These are phyloP conservation scores for Pteruthius melanotis DNA, from an alignment of 2,113 vertebrate species.

Conservation along the genomic window DNA sequence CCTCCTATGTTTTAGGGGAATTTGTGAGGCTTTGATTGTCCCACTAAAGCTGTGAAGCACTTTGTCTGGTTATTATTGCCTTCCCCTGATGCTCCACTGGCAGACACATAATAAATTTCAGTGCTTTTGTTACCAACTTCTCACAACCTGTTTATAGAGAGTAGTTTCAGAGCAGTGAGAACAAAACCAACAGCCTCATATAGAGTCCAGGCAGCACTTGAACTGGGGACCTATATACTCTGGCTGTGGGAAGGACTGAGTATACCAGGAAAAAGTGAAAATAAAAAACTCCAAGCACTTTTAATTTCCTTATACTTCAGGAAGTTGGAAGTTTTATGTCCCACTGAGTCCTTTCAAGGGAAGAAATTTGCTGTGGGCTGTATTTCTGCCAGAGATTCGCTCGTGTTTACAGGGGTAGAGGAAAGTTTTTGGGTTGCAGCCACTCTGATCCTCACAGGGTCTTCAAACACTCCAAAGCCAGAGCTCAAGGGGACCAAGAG, in stretches of 20 bases:
- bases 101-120: conserved; percentile 40
- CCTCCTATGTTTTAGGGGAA: conserved; percentile 45
- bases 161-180: neutral
- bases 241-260: neutral
- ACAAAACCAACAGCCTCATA: conserved; percentile 26
- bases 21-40: conserved; percentile 57
- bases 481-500: neutral
- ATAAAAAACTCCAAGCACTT: neutral
- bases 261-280: neutral
- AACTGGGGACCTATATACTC: neutral
- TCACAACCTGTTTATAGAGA: conserved; percentile 35
- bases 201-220: neutral
- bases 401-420: neutral
- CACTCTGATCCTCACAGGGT: neutral
- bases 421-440: neutral
- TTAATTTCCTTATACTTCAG: neutral
- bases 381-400: neutral
- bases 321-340: neutral
- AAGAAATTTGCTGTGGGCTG: neutral
- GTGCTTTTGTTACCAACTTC: conserved; percentile 43
- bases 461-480: neutral
- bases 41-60: conserved; percentile 44
- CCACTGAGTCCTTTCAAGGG: neutral
- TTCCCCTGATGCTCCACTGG: conserved; percentile 22
- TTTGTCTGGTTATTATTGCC: conserved; percentile 54